Evolutionary conservation across 1,140 invertebrate species (phyloP), one percentile per base, ranked within the genome.

Genomic region (Meteorus sp.): DNA sequence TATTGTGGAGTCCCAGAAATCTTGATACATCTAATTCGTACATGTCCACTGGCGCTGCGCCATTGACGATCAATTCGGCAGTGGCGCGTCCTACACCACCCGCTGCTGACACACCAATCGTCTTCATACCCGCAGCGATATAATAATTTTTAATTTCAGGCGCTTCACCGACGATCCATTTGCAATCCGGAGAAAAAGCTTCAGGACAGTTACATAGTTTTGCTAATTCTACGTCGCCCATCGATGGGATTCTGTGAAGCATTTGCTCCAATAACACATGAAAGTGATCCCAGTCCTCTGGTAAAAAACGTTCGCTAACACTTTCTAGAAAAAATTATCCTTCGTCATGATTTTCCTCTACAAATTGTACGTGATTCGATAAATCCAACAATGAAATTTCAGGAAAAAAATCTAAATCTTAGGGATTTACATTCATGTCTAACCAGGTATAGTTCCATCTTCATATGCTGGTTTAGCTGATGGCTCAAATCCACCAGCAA

Each of bases 281-380:
- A 79, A 99, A 98, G 71, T 97, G 93, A 80, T 98, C 95, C 95
- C 95, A 98, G 76, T 97, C 93, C 71, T 90, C 89, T 1, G 87
- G 85, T 44, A 91, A 76, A 69, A 85, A 83, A 27, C 88, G 80
- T 44, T 86, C 83, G 60, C 79, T 82, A 63, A 76, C 79, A 55
- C 66, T 78, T 54, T 75, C 83, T 76, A 63, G 67, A 60, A 78
- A 58, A 56, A 44, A 63, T n/a, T n/a, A n/a, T n/a, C n/a, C n/a
- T n/a, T n/a, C n/a, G n/a, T n/a, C n/a, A n/a, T n/a, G n/a, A n/a
- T n/a, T n/a, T n/a, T n/a, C n/a, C n/a, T n/a, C n/a, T n/a, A n/a
- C n/a, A n/a, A n/a, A 35, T 35, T 35, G 33, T n/a, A 35, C 3
- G 13, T 35, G 13, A 35, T 4, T 11, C 9, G 15, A 17, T 17